Conservation (phyloP, 2,113 vertebrate genomes). For the Sylvilagus bachmani region DNA sequence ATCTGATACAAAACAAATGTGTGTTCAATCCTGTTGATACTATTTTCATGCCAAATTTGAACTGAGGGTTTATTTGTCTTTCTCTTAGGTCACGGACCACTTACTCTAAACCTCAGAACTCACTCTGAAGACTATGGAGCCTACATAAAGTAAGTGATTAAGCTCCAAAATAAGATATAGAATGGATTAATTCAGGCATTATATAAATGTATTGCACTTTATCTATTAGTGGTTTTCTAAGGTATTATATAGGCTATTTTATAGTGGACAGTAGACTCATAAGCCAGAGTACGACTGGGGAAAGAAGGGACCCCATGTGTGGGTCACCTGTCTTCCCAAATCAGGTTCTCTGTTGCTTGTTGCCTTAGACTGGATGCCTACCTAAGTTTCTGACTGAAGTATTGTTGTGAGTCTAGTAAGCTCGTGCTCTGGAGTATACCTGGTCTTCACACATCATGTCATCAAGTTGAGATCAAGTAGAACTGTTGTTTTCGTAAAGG, state of each 20-base stretch:
- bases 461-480: not conserved
- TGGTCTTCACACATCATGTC: not conserved
- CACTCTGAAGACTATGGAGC: conserved; percentile 74
- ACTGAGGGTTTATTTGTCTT: conserved; percentile 62
- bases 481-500: not conserved
- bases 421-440: not conserved
- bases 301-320: not conserved
- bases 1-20: not conserved
- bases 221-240: not conserved
- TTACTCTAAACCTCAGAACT: conserved; percentile 58
- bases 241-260: not conserved
- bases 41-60: conserved; percentile 53
- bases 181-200: not conserved
- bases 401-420: not conserved
- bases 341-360: not conserved
- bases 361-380: not conserved
- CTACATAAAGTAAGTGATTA: conserved; percentile 76
- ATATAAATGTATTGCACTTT: not conserved
- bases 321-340: not conserved
- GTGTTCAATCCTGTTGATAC: not conserved
- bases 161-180: conserved; percentile 9
- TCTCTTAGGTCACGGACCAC: conserved; percentile 75
- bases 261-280: not conserved
- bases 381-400: not conserved
- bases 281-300: not conserved